Evolutionary conservation across 2,797 vertebrate species (phyloP), one percentile per base, ranked within the genome.

Genomic region (Gallirallus australis): DNA sequence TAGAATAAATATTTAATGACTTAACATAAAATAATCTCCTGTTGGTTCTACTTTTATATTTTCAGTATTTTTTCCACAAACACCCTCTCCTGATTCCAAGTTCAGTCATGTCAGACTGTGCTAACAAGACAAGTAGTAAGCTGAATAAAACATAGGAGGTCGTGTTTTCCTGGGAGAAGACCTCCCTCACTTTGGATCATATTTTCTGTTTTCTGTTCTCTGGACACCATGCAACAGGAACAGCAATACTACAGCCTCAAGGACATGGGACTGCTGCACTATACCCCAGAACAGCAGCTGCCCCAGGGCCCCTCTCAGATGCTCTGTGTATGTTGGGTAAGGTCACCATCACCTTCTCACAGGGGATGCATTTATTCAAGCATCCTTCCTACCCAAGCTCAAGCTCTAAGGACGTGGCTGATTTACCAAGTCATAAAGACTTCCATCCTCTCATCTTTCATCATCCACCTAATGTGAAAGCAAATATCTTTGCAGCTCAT

Each of bases 241-340:
- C 54, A 66, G 71, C 37, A 7, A 9, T 0, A 21, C 7, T 21
- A 21, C 48, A 37, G 37, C 18, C 33, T 37, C 61, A 61, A 45
- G 27, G 39, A 35, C 59, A 37, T 0, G 0, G 40, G 6, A 35
- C 20, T 54, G 57, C 40, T 78, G 45, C 25, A 15, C 21, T 37
- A 45, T 17, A 30, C 3, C 30, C 27, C 4, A 4, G 37, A 39
- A 8, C 5, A 57, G 17, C 0, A 1, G 13, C 54, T 69, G 78
- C 17, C 47, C 40, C 59, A 15, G 14, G 39, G 40, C 4, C 14
- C 30, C 5, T 25, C 42, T 54, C 52, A 21, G 33, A 7, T 15
- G 33, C 54, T 69, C 15, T 1, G 0, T 17, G n/a, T 21, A 10
- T 1, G 0, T 33, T 1, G 0, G 23, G 24, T 16, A 65, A 60